Conservation (phyloP, 2,888 invertebrate genomes). For the Acronicta psi region DNA sequence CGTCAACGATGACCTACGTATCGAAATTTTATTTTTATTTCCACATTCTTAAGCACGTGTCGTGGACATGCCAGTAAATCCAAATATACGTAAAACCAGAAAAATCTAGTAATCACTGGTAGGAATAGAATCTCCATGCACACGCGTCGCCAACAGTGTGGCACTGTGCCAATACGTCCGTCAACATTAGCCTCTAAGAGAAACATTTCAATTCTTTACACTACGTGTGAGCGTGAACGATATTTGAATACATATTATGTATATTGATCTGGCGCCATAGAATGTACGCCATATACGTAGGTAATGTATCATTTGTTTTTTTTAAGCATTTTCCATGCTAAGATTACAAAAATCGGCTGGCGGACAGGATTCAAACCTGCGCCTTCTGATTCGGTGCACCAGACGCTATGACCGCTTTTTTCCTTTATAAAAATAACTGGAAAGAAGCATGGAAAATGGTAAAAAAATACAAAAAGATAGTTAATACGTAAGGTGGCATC, state of each 20-base stretch:
- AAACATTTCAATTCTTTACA: slow-evolving; percentile 60
- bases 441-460: too few species aligned
- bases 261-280: background rate
- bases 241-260: too few species aligned
- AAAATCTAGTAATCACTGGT: slow-evolving; percentile 55
- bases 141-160: slow-evolving; percentile 63
- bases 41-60: slow-evolving; percentile 6
- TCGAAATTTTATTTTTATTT: slow-evolving; percentile 10
- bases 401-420: too few species aligned
- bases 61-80: slow-evolving; percentile 17
- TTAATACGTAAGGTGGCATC: too few species aligned
- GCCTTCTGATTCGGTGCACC: too few species aligned
- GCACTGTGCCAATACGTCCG: slow-evolving; percentile 62
- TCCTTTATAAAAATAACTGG: too few species aligned
- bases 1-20: slow-evolving; percentile 2
- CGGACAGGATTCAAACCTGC: too few species aligned
- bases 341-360: too few species aligned
- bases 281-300: background rate
- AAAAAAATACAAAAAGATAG: too few species aligned
- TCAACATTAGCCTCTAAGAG: slow-evolving; percentile 62
- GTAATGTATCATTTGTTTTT: too few species aligned
- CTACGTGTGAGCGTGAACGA: slow-evolving; percentile 27
- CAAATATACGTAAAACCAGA: slow-evolving; percentile 34
- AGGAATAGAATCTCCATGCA: slow-evolving; percentile 61
- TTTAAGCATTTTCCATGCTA: too few species aligned